Percentiles rank a stretch among this genome's conserved stretches.
Evolutionary conservation across 2,113 vertebrate genomes (phyloP).

Genomic region (Callipepla californica): DNA sequence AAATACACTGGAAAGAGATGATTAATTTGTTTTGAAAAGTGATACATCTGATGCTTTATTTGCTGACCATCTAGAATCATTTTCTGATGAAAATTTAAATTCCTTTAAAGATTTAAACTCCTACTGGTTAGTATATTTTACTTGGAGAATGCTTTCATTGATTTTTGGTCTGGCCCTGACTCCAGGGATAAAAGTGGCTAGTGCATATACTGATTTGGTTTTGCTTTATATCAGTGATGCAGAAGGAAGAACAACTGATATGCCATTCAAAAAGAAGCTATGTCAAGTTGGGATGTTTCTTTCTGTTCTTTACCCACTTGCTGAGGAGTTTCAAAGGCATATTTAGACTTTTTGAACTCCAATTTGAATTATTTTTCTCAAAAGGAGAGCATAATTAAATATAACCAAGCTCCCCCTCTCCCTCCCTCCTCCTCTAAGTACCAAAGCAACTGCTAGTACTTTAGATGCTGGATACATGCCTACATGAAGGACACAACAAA

Average conservation of each 20-base stretch:
- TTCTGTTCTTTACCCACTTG: not conserved
- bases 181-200: constrained; percentile 6
- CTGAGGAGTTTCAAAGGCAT: not conserved
- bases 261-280: not conserved
- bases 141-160: not conserved
- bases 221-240: not conserved
- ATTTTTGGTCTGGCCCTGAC: constrained; percentile 12
- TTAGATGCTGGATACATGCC: not conserved
- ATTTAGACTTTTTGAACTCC: not conserved
- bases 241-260: constrained; percentile 13
- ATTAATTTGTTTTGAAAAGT: constrained; percentile 41
- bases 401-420: not conserved
- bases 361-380: not conserved
- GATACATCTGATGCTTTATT: not conserved
- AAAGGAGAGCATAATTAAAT: not conserved
- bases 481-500: constrained; percentile 55
- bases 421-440: not conserved
- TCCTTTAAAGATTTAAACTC: not conserved
- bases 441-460: not conserved
- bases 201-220: not conserved
- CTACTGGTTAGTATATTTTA: constrained; percentile 9
- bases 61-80: constrained; percentile 19
- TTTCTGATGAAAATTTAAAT: not conserved
- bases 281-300: not conserved
- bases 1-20: not conserved